Percentiles rank a stretch among this genome's conserved stretches.
Evolutionary conservation across 1,140 invertebrate genomes (phyloP).

Genomic region (Tachypleus tridentatus): DNA sequence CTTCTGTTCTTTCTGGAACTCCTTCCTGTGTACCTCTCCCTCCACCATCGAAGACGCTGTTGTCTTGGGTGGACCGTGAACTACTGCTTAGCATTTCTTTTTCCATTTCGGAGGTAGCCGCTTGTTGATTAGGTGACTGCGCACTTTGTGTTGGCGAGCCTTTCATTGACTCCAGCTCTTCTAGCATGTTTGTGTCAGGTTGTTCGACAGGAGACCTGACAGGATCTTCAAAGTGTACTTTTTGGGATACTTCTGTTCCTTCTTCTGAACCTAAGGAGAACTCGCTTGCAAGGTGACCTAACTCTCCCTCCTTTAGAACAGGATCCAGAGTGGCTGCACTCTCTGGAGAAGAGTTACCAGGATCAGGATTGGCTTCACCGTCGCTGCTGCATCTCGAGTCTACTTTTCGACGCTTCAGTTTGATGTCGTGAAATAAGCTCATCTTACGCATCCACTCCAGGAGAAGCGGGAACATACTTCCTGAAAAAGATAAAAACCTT

Average conservation of each 20-base stretch:
- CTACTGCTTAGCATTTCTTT: too few species aligned
- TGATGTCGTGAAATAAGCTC: conserved; percentile 97
- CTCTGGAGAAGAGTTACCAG: conserved; percentile 61
- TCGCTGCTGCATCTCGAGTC: conserved; percentile 64
- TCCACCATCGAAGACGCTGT: conserved; percentile 17
- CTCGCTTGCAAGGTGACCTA: not conserved
- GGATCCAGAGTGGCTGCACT: conserved; percentile 50
- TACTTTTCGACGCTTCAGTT: conserved; percentile 67
- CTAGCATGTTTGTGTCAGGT: too few species aligned
- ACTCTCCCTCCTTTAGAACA: not conserved
- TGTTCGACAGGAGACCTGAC: too few species aligned
- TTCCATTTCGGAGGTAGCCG: too few species aligned
- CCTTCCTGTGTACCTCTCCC: conserved; percentile 4
- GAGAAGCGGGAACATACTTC: conserved; percentile 91
- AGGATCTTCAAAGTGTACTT: too few species aligned
- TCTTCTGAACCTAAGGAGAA: conserved; percentile 1
- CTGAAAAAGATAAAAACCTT: conserved; percentile 40
- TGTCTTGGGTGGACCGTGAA: not conserved
- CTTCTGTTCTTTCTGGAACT: too few species aligned
- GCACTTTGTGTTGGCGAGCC: too few species aligned
- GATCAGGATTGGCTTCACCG: conserved; percentile 55
- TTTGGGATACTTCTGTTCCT: not conserved
- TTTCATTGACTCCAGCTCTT: too few species aligned
- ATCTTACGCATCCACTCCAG: conserved; percentile 67
- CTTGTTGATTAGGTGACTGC: too few species aligned